A percentile compares a stretch with the other conserved stretches of the same genome.
Conservation (phyloP, 2,113 vertebrate species). For the Strigops habroptila region DNA sequence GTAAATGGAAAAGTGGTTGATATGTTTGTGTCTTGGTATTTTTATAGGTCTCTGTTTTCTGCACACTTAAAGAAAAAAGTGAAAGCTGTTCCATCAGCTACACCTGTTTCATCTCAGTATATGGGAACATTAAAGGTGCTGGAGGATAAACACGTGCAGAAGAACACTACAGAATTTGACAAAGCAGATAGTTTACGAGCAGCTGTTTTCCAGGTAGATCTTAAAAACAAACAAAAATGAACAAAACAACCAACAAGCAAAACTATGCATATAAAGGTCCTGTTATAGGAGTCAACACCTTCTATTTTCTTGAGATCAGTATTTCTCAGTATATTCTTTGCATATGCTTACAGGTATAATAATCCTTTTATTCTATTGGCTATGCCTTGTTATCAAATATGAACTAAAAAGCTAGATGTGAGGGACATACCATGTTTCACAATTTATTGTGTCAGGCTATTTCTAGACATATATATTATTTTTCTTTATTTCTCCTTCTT, state of each 20-base stretch:
- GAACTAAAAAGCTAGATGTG: not conserved
- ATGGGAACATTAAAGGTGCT: constrained; percentile 84
- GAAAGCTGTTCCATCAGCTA: not conserved
- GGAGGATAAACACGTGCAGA: constrained; percentile 72
- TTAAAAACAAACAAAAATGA: not conserved
- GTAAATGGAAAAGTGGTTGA: not conserved
- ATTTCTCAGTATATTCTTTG: not conserved
- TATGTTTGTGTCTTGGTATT: constrained; percentile 14
- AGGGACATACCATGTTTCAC: not conserved
- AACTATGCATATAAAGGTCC: not conserved
- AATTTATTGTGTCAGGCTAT: not conserved
- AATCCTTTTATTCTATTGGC: not conserved
- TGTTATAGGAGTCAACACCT: not conserved
- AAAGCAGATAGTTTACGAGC: constrained; percentile 82
- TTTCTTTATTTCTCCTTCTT: not conserved
- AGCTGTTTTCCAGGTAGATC: constrained; percentile 88
- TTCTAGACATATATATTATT: not conserved
- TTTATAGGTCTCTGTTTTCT: constrained; percentile 59
- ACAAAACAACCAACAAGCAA: not conserved
- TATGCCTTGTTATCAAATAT: not conserved
- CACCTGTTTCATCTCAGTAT: constrained; percentile 77
- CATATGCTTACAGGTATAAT: not conserved
- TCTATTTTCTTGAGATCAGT: not conserved
- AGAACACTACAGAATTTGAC: constrained; percentile 67
- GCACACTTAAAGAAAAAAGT: constrained; percentile 50